Base-by-base conservation (phyloP, 2,113 vertebrate species). In the Coturnix japonica region DNA sequence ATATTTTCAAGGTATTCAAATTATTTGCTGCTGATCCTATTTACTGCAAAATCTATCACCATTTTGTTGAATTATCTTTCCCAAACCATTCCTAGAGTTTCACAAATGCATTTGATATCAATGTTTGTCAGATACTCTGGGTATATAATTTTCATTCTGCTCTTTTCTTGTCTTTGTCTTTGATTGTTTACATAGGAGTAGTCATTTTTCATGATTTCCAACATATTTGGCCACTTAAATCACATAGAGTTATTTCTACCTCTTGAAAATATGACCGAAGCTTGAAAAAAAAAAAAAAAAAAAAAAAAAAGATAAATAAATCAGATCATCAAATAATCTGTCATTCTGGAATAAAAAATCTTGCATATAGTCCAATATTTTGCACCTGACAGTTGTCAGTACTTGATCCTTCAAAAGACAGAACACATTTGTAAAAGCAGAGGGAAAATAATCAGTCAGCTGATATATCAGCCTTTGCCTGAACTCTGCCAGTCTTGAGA, bases 11-110 rank as follows among this genome's bases (percentile, higher is more conserved):
- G 17, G 5, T 21, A 65, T 90, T 54, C 25, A 73, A 66, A 54
- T 65, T 83, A 44, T 69, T 90, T 88, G 30, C 26, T 79, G 21
- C 23, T 37, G 39, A 61, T 61, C 74, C 21, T 65, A 26, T 89
- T 90, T 95, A 63, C 78, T 89, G 54, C 22, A 81, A 79, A 93
- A 70, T 79, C 66, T 73, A 59, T 77, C 73, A 69, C 3, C 6
- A 39, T 66, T 49, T 44, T 81, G 16, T 53, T 86, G 70, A 91
- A 91, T 83, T 90, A 93, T 94, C 46, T 92, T 94, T 93, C 89
- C 93, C 84, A 60, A 69, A 46, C 65, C 2, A 0, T 65, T 88
- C 57, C 33, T 73, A 78, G 54, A 86, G 7, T 84, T 81, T 53
- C 59, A 79, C 63, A 89, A 81, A 91, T 63, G 44, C 73, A 73